Percentiles rank a stretch among this genome's conserved stretches.
These are phyloP conservation scores for Epirrita christyi DNA, from an alignment of 2,888 invertebrate genomes.

Conservation along the genomic window DNA sequence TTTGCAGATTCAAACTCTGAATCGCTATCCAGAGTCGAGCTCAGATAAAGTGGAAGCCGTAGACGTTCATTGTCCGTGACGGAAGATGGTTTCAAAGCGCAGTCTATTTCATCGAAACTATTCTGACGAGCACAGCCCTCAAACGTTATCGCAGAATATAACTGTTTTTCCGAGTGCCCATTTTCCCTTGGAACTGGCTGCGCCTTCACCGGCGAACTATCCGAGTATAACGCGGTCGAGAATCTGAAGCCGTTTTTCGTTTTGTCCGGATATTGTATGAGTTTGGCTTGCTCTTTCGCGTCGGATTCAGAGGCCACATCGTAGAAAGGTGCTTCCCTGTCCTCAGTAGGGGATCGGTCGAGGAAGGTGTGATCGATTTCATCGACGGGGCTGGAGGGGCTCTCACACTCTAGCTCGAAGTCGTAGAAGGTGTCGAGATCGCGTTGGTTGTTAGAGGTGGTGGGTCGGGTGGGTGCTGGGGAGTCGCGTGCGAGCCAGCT, in stretches of 20 bases:
- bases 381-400: conserved; percentile 89
- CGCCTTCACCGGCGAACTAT: conserved; percentile 69
- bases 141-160: conserved; percentile 78
- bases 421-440: conserved; percentile 87
- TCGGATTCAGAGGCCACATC: conserved; percentile 78
- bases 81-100: conserved; percentile 46
- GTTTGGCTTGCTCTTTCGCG: conserved; percentile 64
- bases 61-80: conserved; percentile 52
- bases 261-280: conserved; percentile 77
- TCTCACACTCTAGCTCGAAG: conserved; percentile 87
- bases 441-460: conserved; percentile 54
- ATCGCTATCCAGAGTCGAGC: conserved; percentile 68
- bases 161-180: conserved; percentile 69
- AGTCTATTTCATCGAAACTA: conserved; percentile 72
- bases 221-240: conserved; percentile 71
- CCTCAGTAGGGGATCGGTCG: conserved; percentile 78
- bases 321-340: conserved; percentile 83
- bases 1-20: conserved; percentile 80
- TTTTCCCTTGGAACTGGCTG: conserved; percentile 76
- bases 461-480: conserved; percentile 46
- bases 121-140: conserved; percentile 77
- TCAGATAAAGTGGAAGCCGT: conserved; percentile 51
- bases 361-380: conserved; percentile 81
- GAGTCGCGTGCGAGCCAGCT: conserved; percentile 70
- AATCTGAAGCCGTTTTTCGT: conserved; percentile 78